Conservation (phyloP, 2,888 invertebrate genomes). For the Limnephilus lunatus region DNA sequence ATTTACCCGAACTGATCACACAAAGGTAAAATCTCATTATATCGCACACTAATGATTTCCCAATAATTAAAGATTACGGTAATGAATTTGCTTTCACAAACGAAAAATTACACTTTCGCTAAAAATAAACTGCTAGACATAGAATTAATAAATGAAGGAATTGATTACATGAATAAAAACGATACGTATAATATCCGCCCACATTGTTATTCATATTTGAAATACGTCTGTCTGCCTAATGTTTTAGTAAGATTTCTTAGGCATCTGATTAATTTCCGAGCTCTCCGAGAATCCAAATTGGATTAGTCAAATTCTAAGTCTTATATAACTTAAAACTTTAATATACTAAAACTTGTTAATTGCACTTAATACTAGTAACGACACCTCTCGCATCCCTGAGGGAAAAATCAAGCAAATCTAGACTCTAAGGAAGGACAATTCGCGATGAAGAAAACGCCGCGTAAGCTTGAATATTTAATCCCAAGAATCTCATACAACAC, state of each 20-base stretch:
- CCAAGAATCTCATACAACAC: not conserved
- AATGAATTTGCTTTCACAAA: no score
- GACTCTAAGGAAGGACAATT: not conserved
- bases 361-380: not conserved
- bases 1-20: not conserved
- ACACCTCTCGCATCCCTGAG: not conserved
- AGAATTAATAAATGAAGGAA: no score
- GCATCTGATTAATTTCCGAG: not conserved
- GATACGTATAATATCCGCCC: no score
- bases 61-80: not conserved
- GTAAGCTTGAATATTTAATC: slow-evolving; percentile 2
- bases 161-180: no score
- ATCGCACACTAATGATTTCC: not conserved
- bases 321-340: not conserved
- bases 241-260: not conserved
- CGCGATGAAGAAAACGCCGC: not conserved
- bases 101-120: no score
- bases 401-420: not conserved
- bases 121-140: no score
- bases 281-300: not conserved
- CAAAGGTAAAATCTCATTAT: not conserved
- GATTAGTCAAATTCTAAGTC: not conserved
- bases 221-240: not conserved
- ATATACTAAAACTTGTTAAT: not conserved
- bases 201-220: no score